Base-by-base conservation (phyloP, 1,140 invertebrate genomes). In the Trinorchestia longiramus region DNA sequence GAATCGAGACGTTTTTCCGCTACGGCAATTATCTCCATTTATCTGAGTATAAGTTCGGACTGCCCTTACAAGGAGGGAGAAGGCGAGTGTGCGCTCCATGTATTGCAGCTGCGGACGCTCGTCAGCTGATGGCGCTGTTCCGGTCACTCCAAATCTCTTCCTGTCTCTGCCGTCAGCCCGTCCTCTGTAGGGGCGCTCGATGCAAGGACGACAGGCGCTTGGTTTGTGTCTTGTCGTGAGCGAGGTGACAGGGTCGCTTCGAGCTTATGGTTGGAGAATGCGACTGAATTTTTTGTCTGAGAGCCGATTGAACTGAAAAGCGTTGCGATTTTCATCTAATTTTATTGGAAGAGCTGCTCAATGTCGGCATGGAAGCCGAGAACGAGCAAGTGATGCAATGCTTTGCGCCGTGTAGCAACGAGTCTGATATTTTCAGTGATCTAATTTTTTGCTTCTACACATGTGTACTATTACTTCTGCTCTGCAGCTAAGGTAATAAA, bases 101-200 rank as follows among this genome's bases (percentile, higher is more conserved):
- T 90, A 42, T 42, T 90, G 88, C 23, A 90, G 43, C 23, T 90
- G 41, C 88, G 43, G 43, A 43, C 88, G 88, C 88, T 90, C 88
- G 41, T 90, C 88, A 90, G 88, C n/a, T 90, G 41, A 42, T 43
- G 88, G 41, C 88, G 41, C 88, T 90, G 43, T 90, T 90, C 88
- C 41, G n/a, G 88, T 28, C n/a, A 42, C 23, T 90, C 3, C 88
- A 28, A 11, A 3, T 77, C 62, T 36, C 62, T 77, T 77, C 62
- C 62, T 77, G 62, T 77, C 62, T 77, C 62, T 3, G 62, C 15
- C 62, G 62, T 28, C 47, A 11, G 47, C 47, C 47, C 47, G 47
- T 53, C 19, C 47, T 53, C 47, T 53, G 8, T 6, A 11, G 8
- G 47, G 47, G 19, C 19, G 47, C 47, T 53, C 19, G 8, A 53